Evolutionary conservation across 2,888 invertebrate species (phyloP), one percentile per base, ranked within the genome.

Genomic region (Drosophila cognata): DNA sequence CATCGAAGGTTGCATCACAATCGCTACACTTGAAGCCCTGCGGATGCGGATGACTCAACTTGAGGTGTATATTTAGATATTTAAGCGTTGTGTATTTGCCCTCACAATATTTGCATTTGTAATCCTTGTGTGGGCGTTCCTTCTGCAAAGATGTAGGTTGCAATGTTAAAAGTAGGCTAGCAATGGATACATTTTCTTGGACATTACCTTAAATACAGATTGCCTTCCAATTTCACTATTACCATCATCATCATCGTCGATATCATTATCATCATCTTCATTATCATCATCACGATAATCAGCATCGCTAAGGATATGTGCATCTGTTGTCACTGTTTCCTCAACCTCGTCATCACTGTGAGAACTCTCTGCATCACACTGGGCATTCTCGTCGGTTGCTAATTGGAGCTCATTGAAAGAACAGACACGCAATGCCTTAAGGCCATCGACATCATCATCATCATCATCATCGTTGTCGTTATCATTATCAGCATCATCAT

Each of bases 21-120:
- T 81, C 79, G 18, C n/a, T 57, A 57, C 90, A 90, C 65, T 84
- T 90, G 50, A 74, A 83, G 64, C 60, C 82, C 41, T 84, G 79
- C 5, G 87, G 83, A 60, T 84, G 70, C n/a, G 89, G 82, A 66
- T 91, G 91, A 18, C 76, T 71, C 63, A 80, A 70, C 62, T 84
- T 90, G 0, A 87, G 29, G 38, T 87, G 87, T 0, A 86, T 69
- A 21, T 84, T 90, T 1, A 87, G 67, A 61, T 90, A 84, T 38
- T 77, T 88, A 0, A 67, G 69, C 2, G 87, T 82, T n/a, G 80
- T 70, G 52, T 90, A 87, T 43, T 61, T 76, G 38, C 79, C 72
- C 4, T 50, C 52, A 52, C 89, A 89, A 56, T 81, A 74, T 35
- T 78, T 65, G 16, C 87, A 87, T 16, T 62, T 65, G 53, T 62